Conservation (phyloP, 2,888 invertebrate species). For the Margaritifera margaritifera region DNA sequence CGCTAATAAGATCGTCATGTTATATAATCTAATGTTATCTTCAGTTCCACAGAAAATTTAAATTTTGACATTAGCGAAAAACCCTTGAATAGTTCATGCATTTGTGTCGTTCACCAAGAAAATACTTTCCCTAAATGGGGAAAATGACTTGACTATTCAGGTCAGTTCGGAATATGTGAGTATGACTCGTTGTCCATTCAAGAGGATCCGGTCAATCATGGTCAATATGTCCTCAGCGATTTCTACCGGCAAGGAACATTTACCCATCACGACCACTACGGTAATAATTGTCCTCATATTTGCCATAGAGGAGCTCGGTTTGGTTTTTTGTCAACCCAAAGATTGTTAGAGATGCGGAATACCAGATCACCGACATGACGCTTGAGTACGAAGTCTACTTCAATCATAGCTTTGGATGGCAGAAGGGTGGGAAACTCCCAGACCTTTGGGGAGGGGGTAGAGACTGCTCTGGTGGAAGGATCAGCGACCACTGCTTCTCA, state of each 20-base stretch:
- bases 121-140: no score
- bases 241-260: conserved; percentile 14
- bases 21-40: no score
- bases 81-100: no score
- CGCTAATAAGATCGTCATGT: no score
- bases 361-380: conserved; percentile 17
- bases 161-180: no score
- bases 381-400: conserved; percentile 39
- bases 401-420: conserved; percentile 8
- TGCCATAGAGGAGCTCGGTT: conserved; percentile 30
- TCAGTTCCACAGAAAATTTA: no score
- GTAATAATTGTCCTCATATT: neutral
- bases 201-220: conserved; percentile 25
- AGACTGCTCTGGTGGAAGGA: no score
- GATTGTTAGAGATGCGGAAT: conserved; percentile 7
- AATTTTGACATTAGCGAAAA: no score
- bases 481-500: conserved; percentile 40
- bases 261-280: no score
- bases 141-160: no score
- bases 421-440: no score
- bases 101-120: no score
- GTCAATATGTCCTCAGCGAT: conserved; percentile 23
- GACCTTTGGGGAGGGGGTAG: conserved; percentile 42
- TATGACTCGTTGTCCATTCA: conserved; percentile 19
- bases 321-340: conserved; percentile 28